Percentiles rank a stretch among this genome's conserved stretches.
Conservation (phyloP, 2,113 vertebrate genomes). For the Crotalus horridus region DNA sequence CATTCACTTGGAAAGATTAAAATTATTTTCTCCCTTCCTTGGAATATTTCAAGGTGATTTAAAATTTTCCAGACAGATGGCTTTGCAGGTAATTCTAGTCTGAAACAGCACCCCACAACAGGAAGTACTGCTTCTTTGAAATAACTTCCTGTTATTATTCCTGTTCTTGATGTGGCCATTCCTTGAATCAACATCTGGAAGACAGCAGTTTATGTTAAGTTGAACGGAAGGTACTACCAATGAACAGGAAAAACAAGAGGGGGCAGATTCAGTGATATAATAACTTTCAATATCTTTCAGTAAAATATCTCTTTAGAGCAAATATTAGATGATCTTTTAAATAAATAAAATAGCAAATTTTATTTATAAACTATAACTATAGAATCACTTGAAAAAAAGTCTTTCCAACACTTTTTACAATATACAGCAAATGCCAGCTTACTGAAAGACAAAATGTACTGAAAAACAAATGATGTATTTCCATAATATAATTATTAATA, state of each 20-base stretch:
- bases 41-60: not conserved
- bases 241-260: conserved; percentile 5
- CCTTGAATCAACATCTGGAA: conserved; percentile 6
- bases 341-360: not conserved
- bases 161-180: not conserved
- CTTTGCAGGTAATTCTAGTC: not conserved
- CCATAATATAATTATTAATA: not conserved
- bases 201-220: not conserved
- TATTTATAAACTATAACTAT: not conserved
- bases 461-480: not conserved
- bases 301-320: not conserved
- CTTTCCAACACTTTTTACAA: not conserved
- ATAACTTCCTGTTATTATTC: conserved; percentile 2
- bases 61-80: not conserved
- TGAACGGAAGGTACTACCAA: not conserved
- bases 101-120: not conserved
- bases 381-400: not conserved
- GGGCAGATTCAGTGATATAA: not conserved
- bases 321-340: not conserved
- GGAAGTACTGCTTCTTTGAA: conserved; percentile 3
- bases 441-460: not conserved
- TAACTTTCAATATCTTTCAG: not conserved
- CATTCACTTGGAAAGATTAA: not conserved
- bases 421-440: not conserved
- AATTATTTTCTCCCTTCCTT: not conserved